Percentiles rank a stretch among this genome's conserved stretches.
Conservation (phyloP, 2,888 invertebrate genomes). For the Nymphalis urticae region DNA sequence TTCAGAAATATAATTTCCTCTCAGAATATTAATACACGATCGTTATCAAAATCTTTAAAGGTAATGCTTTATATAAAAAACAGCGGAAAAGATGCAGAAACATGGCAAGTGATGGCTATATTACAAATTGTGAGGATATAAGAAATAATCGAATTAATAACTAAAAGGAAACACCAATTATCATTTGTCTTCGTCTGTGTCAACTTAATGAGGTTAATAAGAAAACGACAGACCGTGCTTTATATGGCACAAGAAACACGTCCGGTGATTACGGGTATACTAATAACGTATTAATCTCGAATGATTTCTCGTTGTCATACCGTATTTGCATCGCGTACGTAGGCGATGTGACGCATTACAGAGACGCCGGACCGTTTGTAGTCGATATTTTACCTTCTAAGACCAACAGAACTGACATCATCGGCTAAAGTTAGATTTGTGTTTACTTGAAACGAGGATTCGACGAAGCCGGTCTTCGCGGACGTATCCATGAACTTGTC, state of each 20-base stretch:
- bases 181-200: constrained; percentile 36
- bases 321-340: constrained; percentile 51
- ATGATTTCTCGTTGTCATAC: constrained; percentile 48
- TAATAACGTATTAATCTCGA: constrained; percentile 49
- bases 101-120: constrained; percentile 8
- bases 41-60: background rate
- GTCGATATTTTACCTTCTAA: constrained; percentile 60
- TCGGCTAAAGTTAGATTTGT: constrained; percentile 56
- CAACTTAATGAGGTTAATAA: constrained; percentile 36
- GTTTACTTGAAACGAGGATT: constrained; percentile 51
- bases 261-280: constrained; percentile 50
- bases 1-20: background rate
- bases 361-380: constrained; percentile 46
- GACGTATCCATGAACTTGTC: constrained; percentile 26
- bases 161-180: constrained; percentile 30
- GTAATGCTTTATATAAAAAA: background rate
- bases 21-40: background rate
- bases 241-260: constrained; percentile 44
- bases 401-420: constrained; percentile 68
- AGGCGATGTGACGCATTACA: constrained; percentile 65
- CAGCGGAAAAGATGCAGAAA: background rate
- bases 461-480: constrained; percentile 17
- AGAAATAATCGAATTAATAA: constrained; percentile 28
- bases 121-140: constrained; percentile 13
- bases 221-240: constrained; percentile 30